These are phyloP conservation scores for Temnothorax rugatulus DNA, from an alignment of 2,888 invertebrate species.

Conservation along the genomic window DNA sequence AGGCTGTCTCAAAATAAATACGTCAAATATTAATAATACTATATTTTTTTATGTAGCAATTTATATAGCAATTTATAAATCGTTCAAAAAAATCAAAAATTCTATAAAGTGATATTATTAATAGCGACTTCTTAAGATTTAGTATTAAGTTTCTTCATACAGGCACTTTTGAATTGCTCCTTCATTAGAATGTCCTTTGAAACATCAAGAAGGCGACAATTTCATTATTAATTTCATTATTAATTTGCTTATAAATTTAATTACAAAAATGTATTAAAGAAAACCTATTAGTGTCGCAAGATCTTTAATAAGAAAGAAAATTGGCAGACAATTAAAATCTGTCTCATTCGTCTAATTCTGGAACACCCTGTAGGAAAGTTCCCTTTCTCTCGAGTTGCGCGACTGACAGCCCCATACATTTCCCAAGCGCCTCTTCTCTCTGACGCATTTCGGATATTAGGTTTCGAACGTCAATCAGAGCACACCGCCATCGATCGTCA, in stretches of 20 bases:
- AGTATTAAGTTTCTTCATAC: not conserved
- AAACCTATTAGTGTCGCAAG: not conserved
- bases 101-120: not conserved
- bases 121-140: not conserved
- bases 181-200: not conserved
- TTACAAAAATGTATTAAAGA: not conserved
- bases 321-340: not conserved
- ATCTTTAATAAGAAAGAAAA: not conserved
- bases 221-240: not conserved
- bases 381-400: slow-evolving; percentile 50
- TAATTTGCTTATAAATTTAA: not conserved
- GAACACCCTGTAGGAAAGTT: slow-evolving; percentile 33
- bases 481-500: slow-evolving; percentile 71
- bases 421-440: slow-evolving; percentile 58
- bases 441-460: slow-evolving; percentile 77
- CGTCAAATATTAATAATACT: not conserved
- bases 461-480: slow-evolving; percentile 79
- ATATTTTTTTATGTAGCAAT: not conserved
- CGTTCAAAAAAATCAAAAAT: not conserved
- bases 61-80: not conserved
- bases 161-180: not conserved
- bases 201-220: not conserved
- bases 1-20: slow-evolving; percentile 15
- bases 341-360: slow-evolving; percentile 11
- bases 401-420: slow-evolving; percentile 61